Evolutionary conservation across 2,797 vertebrate species (phyloP).

Genomic region (Luscinia luscinia): DNA sequence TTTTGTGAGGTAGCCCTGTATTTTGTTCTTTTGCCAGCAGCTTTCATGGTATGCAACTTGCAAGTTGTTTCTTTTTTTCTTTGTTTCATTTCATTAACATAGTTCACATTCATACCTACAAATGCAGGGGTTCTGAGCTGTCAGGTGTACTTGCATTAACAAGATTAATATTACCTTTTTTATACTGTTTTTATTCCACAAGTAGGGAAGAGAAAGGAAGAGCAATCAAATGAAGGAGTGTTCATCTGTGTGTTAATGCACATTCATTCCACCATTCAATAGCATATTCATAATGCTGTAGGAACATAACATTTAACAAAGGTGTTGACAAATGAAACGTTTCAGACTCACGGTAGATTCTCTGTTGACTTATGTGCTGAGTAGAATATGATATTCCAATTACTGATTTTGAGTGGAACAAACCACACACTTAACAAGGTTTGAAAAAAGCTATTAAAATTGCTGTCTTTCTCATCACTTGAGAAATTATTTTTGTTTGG

Average conservation of each 20-base stretch:
- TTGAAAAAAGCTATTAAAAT: neutral
- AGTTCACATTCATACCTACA: neutral
- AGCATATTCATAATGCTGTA: neutral
- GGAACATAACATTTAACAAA: neutral
- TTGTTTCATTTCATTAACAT: neutral
- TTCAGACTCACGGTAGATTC: neutral
- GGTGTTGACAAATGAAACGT: neutral
- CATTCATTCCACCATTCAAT: neutral
- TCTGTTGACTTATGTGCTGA: neutral
- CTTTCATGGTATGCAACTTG: neutral
- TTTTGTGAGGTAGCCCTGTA: neutral
- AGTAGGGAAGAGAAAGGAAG: neutral
- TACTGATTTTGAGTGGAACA: neutral
- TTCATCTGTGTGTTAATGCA: neutral
- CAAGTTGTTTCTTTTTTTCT: neutral
- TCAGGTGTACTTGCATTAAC: neutral
- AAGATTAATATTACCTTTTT: neutral
- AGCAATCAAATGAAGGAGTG: neutral
- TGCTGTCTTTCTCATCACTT: neutral
- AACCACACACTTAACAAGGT: neutral
- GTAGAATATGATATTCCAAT: neutral
- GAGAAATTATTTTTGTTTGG: too few relatives aligned
- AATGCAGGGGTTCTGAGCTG: neutral
- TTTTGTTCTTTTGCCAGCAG: neutral
- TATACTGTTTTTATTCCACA: neutral